Evolutionary conservation across 2,888 invertebrate species (phyloP), one percentile per base, ranked within the genome.

Genomic region (Lasioglossum malachurum): DNA sequence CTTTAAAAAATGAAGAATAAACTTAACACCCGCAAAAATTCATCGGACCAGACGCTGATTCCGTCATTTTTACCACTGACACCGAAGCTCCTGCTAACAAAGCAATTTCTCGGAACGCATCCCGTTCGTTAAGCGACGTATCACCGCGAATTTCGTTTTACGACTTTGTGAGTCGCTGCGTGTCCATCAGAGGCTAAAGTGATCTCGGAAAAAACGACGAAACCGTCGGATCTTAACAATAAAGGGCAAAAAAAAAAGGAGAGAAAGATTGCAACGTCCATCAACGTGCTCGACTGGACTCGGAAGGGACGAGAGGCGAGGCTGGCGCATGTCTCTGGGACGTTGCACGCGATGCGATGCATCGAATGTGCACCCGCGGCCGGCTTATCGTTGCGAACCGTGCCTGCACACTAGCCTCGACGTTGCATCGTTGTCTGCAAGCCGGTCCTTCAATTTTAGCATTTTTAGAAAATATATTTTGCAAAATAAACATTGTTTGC

Each of bases 261-360:
- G 41, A 14, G 71, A 71, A 71, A 71, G 41, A 71, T 41, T 41
- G 41, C 69, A 71, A 71, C 71, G 71, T 71, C 41, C 71, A 71
- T 71, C 41, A 71, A 14, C 14, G 41, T n/a, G 71, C 41, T 71
- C n/a, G 71, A 69, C 23, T 69, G 23, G 71, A 41, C 35, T 35
- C 49, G 27, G 53, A 64, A 72, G 53, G 57, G 49, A 80, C 81
- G 41, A 82, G 79, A 44, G 74, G 67, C 78, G 81, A 69, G 69
- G 38, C 10, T 38, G 75, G 79, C 80, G 81, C 86, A 82, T 78
- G 80, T 80, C 80, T 67, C 69, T 75, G 72, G 72, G 81, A 49
- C 27, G 78, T 74, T 82, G 90, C 91, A 91, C 91, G 91, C 89
- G 91, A 91, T 91, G 91, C 89, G 91, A 91, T 91, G 80, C 90